These are phyloP conservation scores for Ornithoptera priamus DNA, from an alignment of 2,888 invertebrate species.

Conservation along the genomic window DNA sequence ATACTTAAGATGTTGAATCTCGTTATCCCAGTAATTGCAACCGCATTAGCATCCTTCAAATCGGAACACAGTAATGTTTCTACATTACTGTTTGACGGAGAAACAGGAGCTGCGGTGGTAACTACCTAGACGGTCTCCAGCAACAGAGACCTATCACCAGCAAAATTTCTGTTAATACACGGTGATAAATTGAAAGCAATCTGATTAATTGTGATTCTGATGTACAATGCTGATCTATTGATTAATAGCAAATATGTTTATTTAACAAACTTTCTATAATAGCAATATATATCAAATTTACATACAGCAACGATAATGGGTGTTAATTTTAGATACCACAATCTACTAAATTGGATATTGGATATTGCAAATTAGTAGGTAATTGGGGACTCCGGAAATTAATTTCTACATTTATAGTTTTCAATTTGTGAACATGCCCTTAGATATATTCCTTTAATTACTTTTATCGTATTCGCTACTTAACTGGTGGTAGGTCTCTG, in stretches of 20 bases:
- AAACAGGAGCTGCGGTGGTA: too few relatives aligned
- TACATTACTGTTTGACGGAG: too few relatives aligned
- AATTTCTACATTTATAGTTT: neutral
- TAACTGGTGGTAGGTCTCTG: too few relatives aligned
- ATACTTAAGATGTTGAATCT: too few relatives aligned
- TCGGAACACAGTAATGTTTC: too few relatives aligned
- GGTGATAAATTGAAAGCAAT: neutral
- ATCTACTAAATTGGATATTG: constrained; percentile 18
- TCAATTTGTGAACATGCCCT: neutral
- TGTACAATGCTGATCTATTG: neutral
- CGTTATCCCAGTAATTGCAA: too few relatives aligned
- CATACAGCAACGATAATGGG: constrained; percentile 11
- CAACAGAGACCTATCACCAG: too few relatives aligned
- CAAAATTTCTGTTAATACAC: too few relatives aligned
- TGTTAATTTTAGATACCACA: constrained; percentile 23
- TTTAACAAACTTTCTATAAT: neutral
- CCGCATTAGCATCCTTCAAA: too few relatives aligned
- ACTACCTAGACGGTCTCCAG: too few relatives aligned
- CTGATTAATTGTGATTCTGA: neutral
- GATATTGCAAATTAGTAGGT: neutral
- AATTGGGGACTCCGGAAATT: neutral
- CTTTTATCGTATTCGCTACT: too few relatives aligned
- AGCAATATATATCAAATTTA: constrained; percentile 14
- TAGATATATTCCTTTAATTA: neutral
- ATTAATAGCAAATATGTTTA: neutral